Evolutionary conservation across 2,113 vertebrate species (phyloP), one percentile per base, ranked within the genome.

Genomic region (Catharus fuscescens): DNA sequence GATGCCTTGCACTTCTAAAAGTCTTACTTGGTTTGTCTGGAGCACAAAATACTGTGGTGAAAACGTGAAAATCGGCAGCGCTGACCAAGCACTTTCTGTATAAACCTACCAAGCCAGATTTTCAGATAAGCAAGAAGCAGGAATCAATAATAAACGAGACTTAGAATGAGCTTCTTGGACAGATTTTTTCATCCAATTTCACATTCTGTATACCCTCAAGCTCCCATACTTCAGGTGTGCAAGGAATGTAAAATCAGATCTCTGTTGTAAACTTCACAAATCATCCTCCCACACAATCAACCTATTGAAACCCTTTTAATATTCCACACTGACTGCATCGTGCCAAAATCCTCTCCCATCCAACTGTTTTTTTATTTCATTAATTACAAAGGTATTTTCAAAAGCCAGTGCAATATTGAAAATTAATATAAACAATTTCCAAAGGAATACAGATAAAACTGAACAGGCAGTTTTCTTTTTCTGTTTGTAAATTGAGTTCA

Each of bases 121-220:
- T 88, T 90, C 77, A 84, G 92, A 79, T 67, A 92, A 90, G 82
- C 42, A 60, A 71, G 83, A 93, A 93, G 25, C 21, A 78, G 34
- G 25, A 86, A 94, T 96, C 92, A 92, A 95, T 94, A 90, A 88
- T 21, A 62, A 86, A 90, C 2, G 8, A 84, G 65, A 62, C 17
- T 38, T 67, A n/a, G 52, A 86, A 83, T 56, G 28, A 60, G 92
- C 76, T 83, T 78, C 47, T 88, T 64, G 67, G 36, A 47, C 61
- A 79, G 53, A 69, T 3, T 80, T 95, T 94, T 79, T 78, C 5
- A 65, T 86, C 44, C 53, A 42, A 26, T 88, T 88, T 80, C 53
- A 67, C 15, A 90, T 90, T 88, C 90, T 67, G 12, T n/a, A 34
- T 44, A 83, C 59, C 31, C 34, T 50, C 74, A 50, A 92, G 61